These are phyloP conservation scores for Lysiphlebus fabarum DNA, from an alignment of 1,140 invertebrate species.

Conservation along the genomic window DNA sequence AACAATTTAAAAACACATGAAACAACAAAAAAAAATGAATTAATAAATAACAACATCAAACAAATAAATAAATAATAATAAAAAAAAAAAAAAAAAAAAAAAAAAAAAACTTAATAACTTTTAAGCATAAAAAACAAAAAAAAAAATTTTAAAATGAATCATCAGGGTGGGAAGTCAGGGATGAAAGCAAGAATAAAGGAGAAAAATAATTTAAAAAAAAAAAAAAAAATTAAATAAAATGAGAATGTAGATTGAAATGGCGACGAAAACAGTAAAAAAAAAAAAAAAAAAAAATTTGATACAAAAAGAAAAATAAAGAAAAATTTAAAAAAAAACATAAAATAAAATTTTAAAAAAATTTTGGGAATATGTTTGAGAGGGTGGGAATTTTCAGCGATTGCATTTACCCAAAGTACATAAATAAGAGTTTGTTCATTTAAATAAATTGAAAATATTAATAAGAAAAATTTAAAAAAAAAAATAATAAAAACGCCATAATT, in stretches of 20 bases:
- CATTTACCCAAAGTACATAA: constrained; percentile 35
- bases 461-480: background rate
- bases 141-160: constrained; percentile 49
- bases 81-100: constrained; percentile 43
- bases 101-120: too few species aligned
- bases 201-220: constrained; percentile 10
- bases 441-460: constrained; percentile 1
- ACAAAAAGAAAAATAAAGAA: constrained; percentile 15
- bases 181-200: constrained; percentile 27
- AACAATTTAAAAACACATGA: constrained; percentile 51
- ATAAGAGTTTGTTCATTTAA: constrained; percentile 3
- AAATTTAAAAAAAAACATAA: constrained; percentile 20
- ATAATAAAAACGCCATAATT: background rate
- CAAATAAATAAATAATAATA: constrained; percentile 54
- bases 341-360: constrained; percentile 1
- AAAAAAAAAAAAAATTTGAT: background rate
- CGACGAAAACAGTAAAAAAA: constrained; percentile 20
- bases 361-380: constrained; percentile 23
- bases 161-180: constrained; percentile 42
- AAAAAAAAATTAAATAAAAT: constrained; percentile 18
- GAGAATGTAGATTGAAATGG: constrained; percentile 23
- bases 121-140: constrained; percentile 51
- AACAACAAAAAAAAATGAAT: constrained; percentile 28
- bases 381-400: constrained; percentile 48
- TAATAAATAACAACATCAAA: constrained; percentile 57